phyloP scores from a whole-genome alignment of 2,888 invertebrate genomes.

The Ptilodon capucinus region DNA sequence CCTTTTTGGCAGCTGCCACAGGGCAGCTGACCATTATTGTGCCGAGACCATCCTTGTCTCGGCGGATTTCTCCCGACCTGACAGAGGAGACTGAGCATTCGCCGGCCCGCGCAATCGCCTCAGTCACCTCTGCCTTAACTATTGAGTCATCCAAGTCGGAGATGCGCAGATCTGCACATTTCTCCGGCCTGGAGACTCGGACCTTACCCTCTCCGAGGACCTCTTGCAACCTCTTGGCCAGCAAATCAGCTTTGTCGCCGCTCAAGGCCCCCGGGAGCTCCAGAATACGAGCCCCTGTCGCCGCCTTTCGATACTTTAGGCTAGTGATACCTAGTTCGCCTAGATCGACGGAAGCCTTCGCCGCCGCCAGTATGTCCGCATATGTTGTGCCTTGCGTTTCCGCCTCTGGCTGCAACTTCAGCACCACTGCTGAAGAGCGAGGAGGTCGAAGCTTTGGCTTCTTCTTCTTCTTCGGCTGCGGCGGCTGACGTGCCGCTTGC shows the following conservation, averaged over 20 bases:
- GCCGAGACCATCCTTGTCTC: not conserved
- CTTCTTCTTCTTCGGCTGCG: too few relatives aligned
- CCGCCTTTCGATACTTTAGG: not conserved
- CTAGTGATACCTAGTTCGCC: not conserved
- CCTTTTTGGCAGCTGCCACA: not conserved
- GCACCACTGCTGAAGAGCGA: too few relatives aligned
- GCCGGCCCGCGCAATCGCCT: too few relatives aligned
- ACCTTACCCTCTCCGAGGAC: not conserved
- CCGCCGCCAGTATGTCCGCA: too few relatives aligned
- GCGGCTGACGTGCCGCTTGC: too few relatives aligned
- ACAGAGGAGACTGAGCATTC: not conserved
- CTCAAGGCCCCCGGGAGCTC: not conserved
- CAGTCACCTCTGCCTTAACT: too few relatives aligned
- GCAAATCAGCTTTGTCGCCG: not conserved
- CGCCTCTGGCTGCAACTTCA: not conserved
- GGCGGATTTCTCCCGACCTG: not conserved
- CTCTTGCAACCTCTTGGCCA: not conserved
- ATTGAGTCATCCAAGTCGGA: conserved; percentile 1
- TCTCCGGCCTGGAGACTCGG: not conserved
- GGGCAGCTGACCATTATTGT: not conserved
- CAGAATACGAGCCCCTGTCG: not conserved
- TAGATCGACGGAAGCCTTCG: not conserved
- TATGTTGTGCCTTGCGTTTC: too few relatives aligned
- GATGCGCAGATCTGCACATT: not conserved
- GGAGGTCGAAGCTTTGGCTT: too few relatives aligned